Percentiles rank a stretch among this genome's conserved stretches.
Conservation (phyloP, 2,888 invertebrate genomes). For the Galerucella calmariensis region DNA sequence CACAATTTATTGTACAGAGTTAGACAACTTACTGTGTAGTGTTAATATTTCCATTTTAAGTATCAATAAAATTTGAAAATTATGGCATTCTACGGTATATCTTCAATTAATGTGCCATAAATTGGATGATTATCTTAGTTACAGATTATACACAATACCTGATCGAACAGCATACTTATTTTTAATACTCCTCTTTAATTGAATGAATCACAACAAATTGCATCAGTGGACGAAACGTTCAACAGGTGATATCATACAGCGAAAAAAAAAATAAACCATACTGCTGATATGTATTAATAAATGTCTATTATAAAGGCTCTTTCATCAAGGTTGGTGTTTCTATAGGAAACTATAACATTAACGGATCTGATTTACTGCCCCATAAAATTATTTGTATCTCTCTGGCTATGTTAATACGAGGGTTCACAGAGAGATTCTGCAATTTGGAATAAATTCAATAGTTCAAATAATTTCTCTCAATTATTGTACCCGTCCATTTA, state of each 20-base stretch:
- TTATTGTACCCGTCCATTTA: too few relatives aligned
- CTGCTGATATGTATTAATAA: neutral
- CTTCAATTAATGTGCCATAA: neutral
- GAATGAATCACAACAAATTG: neutral
- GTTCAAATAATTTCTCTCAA: too few relatives aligned
- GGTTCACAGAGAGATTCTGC: neutral
- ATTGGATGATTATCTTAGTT: neutral
- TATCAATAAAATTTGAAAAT: neutral
- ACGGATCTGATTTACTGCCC: conserved; percentile 40
- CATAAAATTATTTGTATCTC: conserved; percentile 44
- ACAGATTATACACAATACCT: neutral
- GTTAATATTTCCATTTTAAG: neutral
- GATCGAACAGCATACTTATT: neutral
- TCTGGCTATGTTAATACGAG: conserved; percentile 8
- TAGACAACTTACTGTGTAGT: neutral
- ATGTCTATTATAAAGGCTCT: conserved; percentile 1
- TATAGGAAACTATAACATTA: conserved; percentile 41
- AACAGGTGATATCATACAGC: neutral
- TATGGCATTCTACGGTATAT: neutral
- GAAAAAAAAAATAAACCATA: neutral
- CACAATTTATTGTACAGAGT: neutral
- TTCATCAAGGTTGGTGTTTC: conserved; percentile 40
- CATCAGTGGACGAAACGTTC: neutral
- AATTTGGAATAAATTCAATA: too few relatives aligned
- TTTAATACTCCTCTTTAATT: neutral